Base-by-base conservation (phyloP, 1,140 invertebrate genomes). In the Lepidurus packardi region DNA sequence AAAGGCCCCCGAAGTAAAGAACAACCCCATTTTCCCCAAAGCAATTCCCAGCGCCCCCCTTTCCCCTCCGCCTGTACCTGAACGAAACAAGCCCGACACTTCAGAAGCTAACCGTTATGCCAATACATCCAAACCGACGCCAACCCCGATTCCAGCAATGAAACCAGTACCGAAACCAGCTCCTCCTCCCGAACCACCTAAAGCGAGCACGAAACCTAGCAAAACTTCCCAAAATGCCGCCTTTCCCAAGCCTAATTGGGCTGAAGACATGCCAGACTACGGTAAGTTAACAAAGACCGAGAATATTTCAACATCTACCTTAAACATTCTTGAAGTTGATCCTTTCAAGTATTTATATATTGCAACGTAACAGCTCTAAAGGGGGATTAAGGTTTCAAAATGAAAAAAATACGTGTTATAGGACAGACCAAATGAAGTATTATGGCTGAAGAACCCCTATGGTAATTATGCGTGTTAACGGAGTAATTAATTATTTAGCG, bases 181-280 rank as follows among this genome's bases (percentile, higher is more conserved):
- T 65, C 53, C 53, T 65, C 47, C 47, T n/a, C 53, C 53, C 4
- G 53, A 65, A 65, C 8, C 53, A 65, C 53, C 53, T 21, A 65
- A 65, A 65, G 13, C 53, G 53, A 65, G 21, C 21, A n/a, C 9
- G n/a, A 21, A 65, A 65, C 53, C 53, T 65, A 65, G 13, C 13
- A 73, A 79, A 78, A 21, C 77, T 74, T 11, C 13, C 77, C 34
- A 78, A 43, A 43, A 79, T 78, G 42, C 75, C 73, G 16, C 7
- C n/a, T 45, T 44, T 73, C 24, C 25, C 21, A 41, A 34, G 13
- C 21, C 25, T 13, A 79, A 77, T 73, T 53, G 42, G 77, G 73
- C 75, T 44, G 8, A 73, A 42, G 25, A 45, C 13, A 73, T 43
- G 77, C 43, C 21, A 8, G 73, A 74, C 74, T 75, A 76, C 43